Conservation (phyloP, 2,888 invertebrate genomes). For the Papilio gigon region DNA sequence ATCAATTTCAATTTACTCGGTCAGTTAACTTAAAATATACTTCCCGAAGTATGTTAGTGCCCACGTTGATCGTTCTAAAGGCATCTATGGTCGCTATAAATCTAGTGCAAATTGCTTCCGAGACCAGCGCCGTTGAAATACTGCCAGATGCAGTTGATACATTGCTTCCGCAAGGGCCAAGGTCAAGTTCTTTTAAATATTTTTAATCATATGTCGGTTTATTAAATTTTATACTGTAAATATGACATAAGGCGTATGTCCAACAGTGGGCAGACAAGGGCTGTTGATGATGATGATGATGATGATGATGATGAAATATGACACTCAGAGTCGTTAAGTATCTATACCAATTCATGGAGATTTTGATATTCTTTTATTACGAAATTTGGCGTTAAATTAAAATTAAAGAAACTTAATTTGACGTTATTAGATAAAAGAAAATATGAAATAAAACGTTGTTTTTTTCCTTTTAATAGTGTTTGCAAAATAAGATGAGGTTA, state of each 20-base stretch:
- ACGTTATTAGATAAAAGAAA: too few species aligned
- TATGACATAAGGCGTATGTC: too few species aligned
- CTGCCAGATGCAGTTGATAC: slow-evolving; percentile 56
- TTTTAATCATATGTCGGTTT: too few species aligned
- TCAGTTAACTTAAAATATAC: slow-evolving; percentile 37
- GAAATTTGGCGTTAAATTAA: too few species aligned
- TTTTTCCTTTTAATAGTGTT: neutral
- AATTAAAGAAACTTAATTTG: too few species aligned
- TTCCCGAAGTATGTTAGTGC: slow-evolving; percentile 43
- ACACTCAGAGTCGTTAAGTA: too few species aligned
- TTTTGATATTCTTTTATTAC: too few species aligned
- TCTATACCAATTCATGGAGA: too few species aligned
- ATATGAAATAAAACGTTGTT: neutral
- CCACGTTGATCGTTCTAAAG: slow-evolving; percentile 51
- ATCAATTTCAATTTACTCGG: slow-evolving; percentile 28
- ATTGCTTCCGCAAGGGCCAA: slow-evolving; percentile 13
- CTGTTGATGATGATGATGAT: too few species aligned
- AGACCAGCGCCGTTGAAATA: slow-evolving; percentile 68
- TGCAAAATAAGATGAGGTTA: neutral
- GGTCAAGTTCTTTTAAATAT: slow-evolving; percentile 4
- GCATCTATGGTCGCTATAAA: slow-evolving; percentile 62
- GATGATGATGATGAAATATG: too few species aligned
- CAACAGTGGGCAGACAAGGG: too few species aligned
- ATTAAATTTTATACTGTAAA: too few species aligned
- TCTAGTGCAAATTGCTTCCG: slow-evolving; percentile 68